These are phyloP conservation scores for Zygothrica quintamaculata DNA, from an alignment of 2,888 invertebrate species.

Conservation along the genomic window DNA sequence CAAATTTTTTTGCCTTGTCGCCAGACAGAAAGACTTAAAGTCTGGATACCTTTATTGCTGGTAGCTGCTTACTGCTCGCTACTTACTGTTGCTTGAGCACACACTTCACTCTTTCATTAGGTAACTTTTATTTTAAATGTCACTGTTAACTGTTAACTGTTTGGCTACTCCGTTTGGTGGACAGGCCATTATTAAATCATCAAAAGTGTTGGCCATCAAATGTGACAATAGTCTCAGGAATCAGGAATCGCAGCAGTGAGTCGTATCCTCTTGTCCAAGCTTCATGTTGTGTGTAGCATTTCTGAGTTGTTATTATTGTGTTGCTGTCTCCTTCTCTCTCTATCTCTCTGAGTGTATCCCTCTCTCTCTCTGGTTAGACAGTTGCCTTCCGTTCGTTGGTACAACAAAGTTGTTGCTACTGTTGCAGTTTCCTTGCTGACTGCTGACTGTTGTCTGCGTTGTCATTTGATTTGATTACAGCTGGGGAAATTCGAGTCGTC, in stretches of 20 bases:
- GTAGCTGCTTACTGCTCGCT: not conserved
- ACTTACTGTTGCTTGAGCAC: slow-evolving; percentile 3
- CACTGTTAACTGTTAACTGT: not conserved
- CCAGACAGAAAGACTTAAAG: slow-evolving; percentile 40
- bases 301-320: slow-evolving; percentile 15
- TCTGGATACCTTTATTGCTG: slow-evolving; percentile 8
- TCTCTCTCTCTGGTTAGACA: slow-evolving; percentile 25
- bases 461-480: slow-evolving; percentile 75
- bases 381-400: slow-evolving; percentile 48
- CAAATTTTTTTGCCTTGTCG: slow-evolving; percentile 40
- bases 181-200: slow-evolving; percentile 63
- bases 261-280: slow-evolving; percentile 21
- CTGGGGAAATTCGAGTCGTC: slow-evolving; percentile 59
- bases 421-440: slow-evolving; percentile 40
- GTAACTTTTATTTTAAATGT: too few species aligned
- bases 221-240: slow-evolving; percentile 64
- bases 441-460: slow-evolving; percentile 52
- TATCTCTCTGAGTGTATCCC: too few species aligned
- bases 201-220: slow-evolving; percentile 75
- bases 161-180: slow-evolving; percentile 1
- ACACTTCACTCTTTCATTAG: slow-evolving; percentile 36
- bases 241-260: slow-evolving; percentile 11
- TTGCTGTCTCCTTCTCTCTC: too few species aligned
- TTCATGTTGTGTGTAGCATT: slow-evolving; percentile 28
- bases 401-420: slow-evolving; percentile 35